Evolutionary conservation across 2,113 vertebrate genomes (phyloP), one percentile per base, ranked within the genome.

Genomic region (Indicator maculatus): DNA sequence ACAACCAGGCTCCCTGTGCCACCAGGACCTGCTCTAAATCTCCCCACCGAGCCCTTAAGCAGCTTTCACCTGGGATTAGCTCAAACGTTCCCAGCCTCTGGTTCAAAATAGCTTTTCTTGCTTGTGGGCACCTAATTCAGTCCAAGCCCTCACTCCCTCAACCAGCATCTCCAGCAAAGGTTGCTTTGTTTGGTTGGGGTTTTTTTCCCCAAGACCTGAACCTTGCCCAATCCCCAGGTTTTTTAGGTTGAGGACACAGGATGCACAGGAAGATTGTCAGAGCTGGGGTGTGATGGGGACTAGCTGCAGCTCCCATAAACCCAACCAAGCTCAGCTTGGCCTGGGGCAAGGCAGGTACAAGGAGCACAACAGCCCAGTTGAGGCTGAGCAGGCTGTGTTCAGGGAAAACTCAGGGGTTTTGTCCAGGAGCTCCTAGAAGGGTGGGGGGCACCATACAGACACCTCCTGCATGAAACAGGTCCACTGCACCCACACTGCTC

Each of bases 31-130:
- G 73, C 90, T 90, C 77, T 95, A 89, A 78, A 92, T 89, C 96
- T 83, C 59, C 67, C 87, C 55, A 2, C 52, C 20, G 19, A 97
- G 93, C 95, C 83, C 73, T 96, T 96, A 95, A 95, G 90, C 95
- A 93, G 96, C 94, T 96, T 95, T 86, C 93, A 89, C 73, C 78
- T 79, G 79, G 28, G 83, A 96, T 97, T 93, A 97, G 95, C 72
- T 36, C 93, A 89, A 94, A 88, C 71, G 69, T 95, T 96, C 96
- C 91, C 89, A 90, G 95, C 83, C 88, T 86, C 84, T 83, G 88
- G 33, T 83, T 87, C 81, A 91, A 96, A 95, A 96, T 92, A 96
- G 93, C 86, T 94, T 91, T 87, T 89, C 76, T 82, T 44, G 30
- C 93, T 83, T 8, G 63, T 8, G 39, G 64, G 74, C 47, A 77